Percentiles rank a stretch among this genome's conserved stretches.
Evolutionary conservation across 2,797 vertebrate species (phyloP).

Genomic region (Catamblyrhynchus diadema): DNA sequence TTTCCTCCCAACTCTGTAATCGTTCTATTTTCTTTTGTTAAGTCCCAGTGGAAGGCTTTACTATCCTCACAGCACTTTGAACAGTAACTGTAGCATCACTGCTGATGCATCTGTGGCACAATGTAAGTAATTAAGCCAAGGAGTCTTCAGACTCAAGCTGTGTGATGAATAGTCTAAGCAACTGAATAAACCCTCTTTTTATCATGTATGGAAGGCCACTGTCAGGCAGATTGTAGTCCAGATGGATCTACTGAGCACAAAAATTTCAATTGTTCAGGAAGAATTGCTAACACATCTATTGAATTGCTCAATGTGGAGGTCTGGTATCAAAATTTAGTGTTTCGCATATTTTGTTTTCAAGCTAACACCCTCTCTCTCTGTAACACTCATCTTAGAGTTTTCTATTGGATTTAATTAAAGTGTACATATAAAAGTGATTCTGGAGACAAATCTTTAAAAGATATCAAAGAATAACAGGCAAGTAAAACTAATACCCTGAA

Average conservation of each 20-base stretch:
- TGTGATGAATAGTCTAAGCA: neutral
- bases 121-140: neutral
- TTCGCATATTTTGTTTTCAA: neutral
- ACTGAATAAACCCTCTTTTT: neutral
- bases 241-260: neutral
- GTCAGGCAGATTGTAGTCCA: neutral
- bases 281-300: neutral
- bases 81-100: neutral
- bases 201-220: neutral
- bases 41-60: neutral
- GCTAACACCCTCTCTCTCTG: neutral
- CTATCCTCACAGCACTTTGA: neutral
- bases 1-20: neutral
- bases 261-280: neutral
- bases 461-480: neutral
- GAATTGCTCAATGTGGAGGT: neutral
- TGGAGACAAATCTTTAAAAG: neutral
- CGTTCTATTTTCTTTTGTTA: neutral
- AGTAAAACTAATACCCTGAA: neutral
- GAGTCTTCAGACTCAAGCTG: neutral
- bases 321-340: neutral
- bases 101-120: neutral
- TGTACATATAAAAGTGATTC: neutral
- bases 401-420: neutral
- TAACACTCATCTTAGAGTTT: neutral